Percentiles rank a stretch among this genome's conserved stretches.
These are phyloP conservation scores for Enteromius paludinosus DNA, from an alignment of 2,797 vertebrate species.

Conservation along the genomic window DNA sequence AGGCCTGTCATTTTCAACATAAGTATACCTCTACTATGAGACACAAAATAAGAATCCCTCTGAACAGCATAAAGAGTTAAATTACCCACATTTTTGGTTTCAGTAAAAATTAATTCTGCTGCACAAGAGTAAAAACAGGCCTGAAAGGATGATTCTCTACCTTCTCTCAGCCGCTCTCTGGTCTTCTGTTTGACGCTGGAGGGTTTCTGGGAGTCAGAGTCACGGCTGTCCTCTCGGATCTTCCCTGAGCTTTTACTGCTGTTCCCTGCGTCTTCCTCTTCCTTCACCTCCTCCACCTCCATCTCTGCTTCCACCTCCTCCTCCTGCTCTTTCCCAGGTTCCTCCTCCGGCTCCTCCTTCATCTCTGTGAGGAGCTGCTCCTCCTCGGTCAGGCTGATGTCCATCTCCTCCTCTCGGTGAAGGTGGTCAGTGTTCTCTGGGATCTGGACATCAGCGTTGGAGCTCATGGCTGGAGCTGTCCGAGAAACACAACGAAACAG, in stretches of 20 bases:
- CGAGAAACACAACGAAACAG: neutral
- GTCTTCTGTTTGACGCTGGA: constrained; percentile 80
- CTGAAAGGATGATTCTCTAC: constrained; percentile 67
- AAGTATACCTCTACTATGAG: too few relatives aligned
- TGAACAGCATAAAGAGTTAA: too few relatives aligned
- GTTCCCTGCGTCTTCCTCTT: constrained; percentile 68
- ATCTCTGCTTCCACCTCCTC: constrained; percentile 69
- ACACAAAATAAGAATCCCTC: too few relatives aligned
- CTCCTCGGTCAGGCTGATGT: constrained; percentile 70
- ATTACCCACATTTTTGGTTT: too few relatives aligned
- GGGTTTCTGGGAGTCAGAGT: constrained; percentile 76
- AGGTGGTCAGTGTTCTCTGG: constrained; percentile 86
- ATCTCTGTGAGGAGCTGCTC: constrained; percentile 58
- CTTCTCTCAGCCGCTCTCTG: constrained; percentile 87
- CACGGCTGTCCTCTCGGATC: constrained; percentile 80
- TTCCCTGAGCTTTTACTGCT: constrained; percentile 75
- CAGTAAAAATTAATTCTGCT: too few relatives aligned
- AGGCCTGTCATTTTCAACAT: too few relatives aligned
- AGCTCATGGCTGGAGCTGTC: constrained; percentile 7
- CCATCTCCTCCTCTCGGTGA: constrained; percentile 70
- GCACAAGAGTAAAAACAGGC: too few relatives aligned
- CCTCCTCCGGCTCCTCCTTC: constrained; percentile 54
- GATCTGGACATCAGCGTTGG: constrained; percentile 75
- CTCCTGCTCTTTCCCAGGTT: constrained; percentile 64
- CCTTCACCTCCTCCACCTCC: constrained; percentile 77